phyloP scores from a whole-genome alignment of 1,140 invertebrate genomes.

The Drosophila carrolli region DNA sequence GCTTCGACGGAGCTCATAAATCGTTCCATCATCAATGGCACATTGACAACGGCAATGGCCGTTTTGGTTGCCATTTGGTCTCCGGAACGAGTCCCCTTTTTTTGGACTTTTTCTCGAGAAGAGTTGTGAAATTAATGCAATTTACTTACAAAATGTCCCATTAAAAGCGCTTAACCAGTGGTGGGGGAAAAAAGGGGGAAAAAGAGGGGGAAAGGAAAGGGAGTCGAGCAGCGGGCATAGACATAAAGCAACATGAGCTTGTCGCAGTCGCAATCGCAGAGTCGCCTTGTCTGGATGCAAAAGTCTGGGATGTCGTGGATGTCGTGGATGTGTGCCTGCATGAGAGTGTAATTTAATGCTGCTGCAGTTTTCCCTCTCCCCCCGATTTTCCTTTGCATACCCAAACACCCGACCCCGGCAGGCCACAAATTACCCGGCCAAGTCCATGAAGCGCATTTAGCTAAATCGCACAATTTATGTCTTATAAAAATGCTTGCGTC shows the following conservation, averaged over 20 bases:
- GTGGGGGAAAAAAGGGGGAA: background rate
- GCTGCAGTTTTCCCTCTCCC: slow-evolving; percentile 47
- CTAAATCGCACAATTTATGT: slow-evolving; percentile 80
- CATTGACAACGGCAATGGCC: slow-evolving; percentile 68
- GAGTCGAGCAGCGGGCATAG: background rate
- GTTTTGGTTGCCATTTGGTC: slow-evolving; percentile 23
- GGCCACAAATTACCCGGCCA: slow-evolving; percentile 75
- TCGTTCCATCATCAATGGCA: slow-evolving; percentile 75
- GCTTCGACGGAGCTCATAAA: slow-evolving; percentile 52
- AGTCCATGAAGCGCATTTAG: slow-evolving; percentile 75
- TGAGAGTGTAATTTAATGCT: slow-evolving; percentile 75
- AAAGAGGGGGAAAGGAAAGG: background rate
- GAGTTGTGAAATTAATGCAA: slow-evolving; percentile 75
- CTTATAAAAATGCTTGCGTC: slow-evolving; percentile 72
- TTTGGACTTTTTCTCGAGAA: background rate
- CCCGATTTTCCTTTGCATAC: slow-evolving; percentile 13
- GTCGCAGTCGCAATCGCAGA: slow-evolving; percentile 35
- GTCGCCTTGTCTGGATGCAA: slow-evolving; percentile 6
- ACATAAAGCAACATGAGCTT: slow-evolving; percentile 70
- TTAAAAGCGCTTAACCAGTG: slow-evolving; percentile 63
- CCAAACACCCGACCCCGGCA: background rate
- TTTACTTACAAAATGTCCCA: slow-evolving; percentile 78
- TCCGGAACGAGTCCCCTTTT: no score
- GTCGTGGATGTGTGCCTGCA: slow-evolving; percentile 6
- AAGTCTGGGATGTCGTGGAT: slow-evolving; percentile 2